phyloP scores from a whole-genome alignment of 2,888 invertebrate genomes.

The Orthosia gracilis region DNA sequence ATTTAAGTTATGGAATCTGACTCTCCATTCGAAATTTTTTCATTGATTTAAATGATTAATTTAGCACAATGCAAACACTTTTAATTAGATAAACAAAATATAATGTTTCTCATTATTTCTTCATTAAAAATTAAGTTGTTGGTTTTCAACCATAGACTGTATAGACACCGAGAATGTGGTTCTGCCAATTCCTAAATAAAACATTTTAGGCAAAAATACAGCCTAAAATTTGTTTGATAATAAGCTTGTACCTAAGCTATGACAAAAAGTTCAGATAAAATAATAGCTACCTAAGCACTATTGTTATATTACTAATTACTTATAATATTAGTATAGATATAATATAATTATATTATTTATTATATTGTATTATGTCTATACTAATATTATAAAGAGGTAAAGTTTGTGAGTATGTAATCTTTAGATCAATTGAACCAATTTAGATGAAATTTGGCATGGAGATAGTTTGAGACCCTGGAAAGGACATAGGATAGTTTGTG shows the following conservation, averaged over 20 bases:
- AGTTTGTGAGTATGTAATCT: too few relatives aligned
- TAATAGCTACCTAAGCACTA: neutral
- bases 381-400: too few relatives aligned
- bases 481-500: too few relatives aligned
- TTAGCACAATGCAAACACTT: neutral
- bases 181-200: neutral
- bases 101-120: neutral
- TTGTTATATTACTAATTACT: neutral
- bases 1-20: neutral
- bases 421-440: too few relatives aligned
- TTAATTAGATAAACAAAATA: neutral
- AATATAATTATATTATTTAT: too few relatives aligned
- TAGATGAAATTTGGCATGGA: too few relatives aligned
- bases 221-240: neutral
- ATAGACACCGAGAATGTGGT: neutral
- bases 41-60: neutral
- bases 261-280: neutral
- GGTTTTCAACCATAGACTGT: neutral
- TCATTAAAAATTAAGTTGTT: neutral
- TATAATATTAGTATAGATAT: too few relatives aligned
- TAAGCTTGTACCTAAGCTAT: neutral
- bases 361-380: too few relatives aligned
- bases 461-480: too few relatives aligned
- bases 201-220: neutral
- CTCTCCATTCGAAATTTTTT: neutral